A percentile compares a stretch with the other conserved stretches of the same genome.
Conservation (phyloP, 2,888 invertebrate species). For the Netelia melanura region DNA sequence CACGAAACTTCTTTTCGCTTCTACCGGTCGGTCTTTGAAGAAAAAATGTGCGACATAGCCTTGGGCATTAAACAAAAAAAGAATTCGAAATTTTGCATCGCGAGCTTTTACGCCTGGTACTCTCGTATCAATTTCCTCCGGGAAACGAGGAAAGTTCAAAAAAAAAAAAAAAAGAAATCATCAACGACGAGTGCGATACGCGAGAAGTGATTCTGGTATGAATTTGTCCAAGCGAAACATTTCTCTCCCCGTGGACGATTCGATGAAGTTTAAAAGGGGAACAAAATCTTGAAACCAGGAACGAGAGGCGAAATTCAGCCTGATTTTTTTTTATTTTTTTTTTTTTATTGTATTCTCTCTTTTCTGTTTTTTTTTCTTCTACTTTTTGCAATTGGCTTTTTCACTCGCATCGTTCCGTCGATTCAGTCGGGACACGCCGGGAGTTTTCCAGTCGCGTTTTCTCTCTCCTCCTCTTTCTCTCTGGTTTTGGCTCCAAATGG, state of each 20-base stretch:
- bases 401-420: slow-evolving; percentile 19
- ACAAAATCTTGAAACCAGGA: not conserved
- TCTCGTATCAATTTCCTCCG: slow-evolving; percentile 8
- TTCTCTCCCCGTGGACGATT: slow-evolving; percentile 17
- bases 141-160: not conserved
- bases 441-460: slow-evolving; percentile 31
- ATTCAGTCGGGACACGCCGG: slow-evolving; percentile 27
- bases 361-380: slow-evolving; percentile 1
- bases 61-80: slow-evolving; percentile 4
- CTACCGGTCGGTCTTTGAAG: not conserved
- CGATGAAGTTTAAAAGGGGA: slow-evolving; percentile 44
- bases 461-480: not conserved
- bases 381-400: slow-evolving; percentile 51
- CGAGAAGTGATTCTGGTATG: not conserved
- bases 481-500: slow-evolving; percentile 15
- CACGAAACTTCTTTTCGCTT: slow-evolving; percentile 12
- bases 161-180: not conserved
- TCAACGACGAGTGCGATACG: not conserved
- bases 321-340: not conserved
- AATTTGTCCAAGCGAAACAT: slow-evolving; percentile 53
- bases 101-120: not conserved
- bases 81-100: not conserved
- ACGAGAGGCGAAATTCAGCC: not conserved
- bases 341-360: not conserved
- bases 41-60: slow-evolving; percentile 33